Evolutionary conservation across 2,113 vertebrate species (phyloP), one percentile per base, ranked within the genome.

Genomic region (Indicator indicator): DNA sequence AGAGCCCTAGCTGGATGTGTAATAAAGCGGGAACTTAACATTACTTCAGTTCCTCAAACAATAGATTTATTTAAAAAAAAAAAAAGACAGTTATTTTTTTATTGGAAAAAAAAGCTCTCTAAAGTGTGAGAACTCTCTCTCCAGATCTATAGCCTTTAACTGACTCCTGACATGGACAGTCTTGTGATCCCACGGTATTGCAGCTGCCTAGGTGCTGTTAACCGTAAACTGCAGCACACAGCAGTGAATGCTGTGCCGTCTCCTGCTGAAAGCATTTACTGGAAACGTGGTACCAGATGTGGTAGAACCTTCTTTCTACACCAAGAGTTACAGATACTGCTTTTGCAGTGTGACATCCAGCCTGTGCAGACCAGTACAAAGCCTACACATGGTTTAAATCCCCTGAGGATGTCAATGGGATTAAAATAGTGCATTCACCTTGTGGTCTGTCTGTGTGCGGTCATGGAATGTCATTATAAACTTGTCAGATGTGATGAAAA

Each of bases 21-120:
- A 67, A 86, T 76, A 94, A 91, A 44, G 26, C 54, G 71, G 36
- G n/a, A 92, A 71, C 4, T 70, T 92, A 78, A 44, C 19, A 4
- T 89, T 86, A n/a, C 28, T 88, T 76, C 83, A 83, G 81, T 72
- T 89, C 75, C 73, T 84, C 67, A 70, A 89, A 94, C 28, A 55
- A 69, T 30, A 86, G 77, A 52, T 88, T 55, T 73, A 9, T 69
- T 89, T 12, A 65, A 75, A 55, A 44, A 76, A 59, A 59, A 36
- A 5, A 8, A 6, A 82, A 83, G 12, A 9, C 36, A 12, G 55
- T 33, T 88, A 27, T 59, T 78, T 94, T 96, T 90, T 36, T 44
- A 89, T 77, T 91, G 76, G 67, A 44, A 44, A 44, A 74, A 74
- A 52, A 60, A 48, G 10, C 33, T 76, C 23, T 77, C 8, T 23